These are phyloP conservation scores for Pseudorhiza aurosa DNA, from an alignment of 30 jellyfish, hydroid and myxozoan genomes.

Conservation along the genomic window DNA sequence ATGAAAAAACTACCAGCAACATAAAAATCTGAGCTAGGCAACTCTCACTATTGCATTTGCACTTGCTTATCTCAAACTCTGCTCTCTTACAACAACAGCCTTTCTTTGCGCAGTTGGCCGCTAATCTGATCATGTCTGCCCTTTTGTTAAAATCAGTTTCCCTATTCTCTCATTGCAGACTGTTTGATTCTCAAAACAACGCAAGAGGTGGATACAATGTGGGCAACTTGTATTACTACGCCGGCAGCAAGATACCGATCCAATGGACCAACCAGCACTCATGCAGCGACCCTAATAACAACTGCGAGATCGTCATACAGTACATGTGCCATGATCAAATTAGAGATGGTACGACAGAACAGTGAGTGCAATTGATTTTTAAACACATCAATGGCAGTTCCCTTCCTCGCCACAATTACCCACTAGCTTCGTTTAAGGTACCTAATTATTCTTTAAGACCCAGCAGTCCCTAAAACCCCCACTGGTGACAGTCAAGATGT, in stretches of 20 bases:
- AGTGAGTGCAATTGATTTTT: constrained; percentile 8
- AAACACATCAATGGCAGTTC: not conserved
- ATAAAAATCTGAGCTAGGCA: no score
- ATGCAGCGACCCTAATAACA: constrained; percentile 68
- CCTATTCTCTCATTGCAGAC: constrained; percentile 14
- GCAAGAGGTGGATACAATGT: constrained; percentile 79
- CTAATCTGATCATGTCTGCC: no score
- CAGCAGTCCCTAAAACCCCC: no score
- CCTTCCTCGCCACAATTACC: not conserved
- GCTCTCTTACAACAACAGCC: no score
- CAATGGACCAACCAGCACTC: constrained; percentile 89
- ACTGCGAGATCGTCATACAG: constrained; percentile 69
- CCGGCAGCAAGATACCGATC: constrained; percentile 70
- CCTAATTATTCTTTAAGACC: no score
- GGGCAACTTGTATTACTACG: constrained; percentile 62
- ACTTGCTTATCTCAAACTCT: no score
- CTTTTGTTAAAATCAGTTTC: no score
- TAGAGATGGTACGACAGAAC: constrained; percentile 67
- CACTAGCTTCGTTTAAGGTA: not conserved
- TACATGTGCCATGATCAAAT: constrained; percentile 66
- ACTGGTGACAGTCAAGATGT: no score
- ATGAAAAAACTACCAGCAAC: no score
- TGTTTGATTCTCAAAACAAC: constrained; percentile 81
- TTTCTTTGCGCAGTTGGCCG: no score
- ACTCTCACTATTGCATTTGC: no score